Evolutionary conservation across 2,888 invertebrate genomes (phyloP), one percentile per base, ranked within the genome.

Genomic region (Sesia apiformis): DNA sequence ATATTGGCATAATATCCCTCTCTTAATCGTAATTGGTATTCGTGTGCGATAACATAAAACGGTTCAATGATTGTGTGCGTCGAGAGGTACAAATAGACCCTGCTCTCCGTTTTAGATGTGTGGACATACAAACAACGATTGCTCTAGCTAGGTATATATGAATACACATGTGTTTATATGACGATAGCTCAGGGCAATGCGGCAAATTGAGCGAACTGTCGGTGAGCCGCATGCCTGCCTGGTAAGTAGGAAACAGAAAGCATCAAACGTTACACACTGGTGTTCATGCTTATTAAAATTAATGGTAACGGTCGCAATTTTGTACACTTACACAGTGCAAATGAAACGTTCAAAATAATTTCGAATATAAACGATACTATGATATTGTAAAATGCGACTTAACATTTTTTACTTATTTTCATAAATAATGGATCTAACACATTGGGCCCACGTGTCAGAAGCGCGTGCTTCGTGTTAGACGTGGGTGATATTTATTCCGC

Each of bases 171-270:
- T 54, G 57, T 57, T 58, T 55, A 55, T 54, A 53, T 53, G 54
- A 53, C 54, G 54, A 56, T 53, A 51, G 55, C 57, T 57, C 57
- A 55, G 52, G 54, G 57, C 63, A 66, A 63, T 64, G 61, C 63
- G 65, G 55, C 63, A 69, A 74, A 72, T 72, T 67, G 68, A 71
- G 62, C 62, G 64, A 64, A 58, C 57, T 55, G 42, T 39, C 5
- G 57, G 58, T 60, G 63, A 64, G 64, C 62, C 63, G 46, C 46
- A 46, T 46, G 46, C 46, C 7, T 46, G 65, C 63, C 64, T 59
- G 63, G 23, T 8, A 8, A 8, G n/a, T n/a, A 46, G 23, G 4
- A 23, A 46, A 46, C 23, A 46, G 4, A 46, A 46, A 46, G 23
- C 46, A 46, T 8, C 46, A 46, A n/a, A 8, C 46, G 8, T 23